Evolutionary conservation across 2,113 vertebrate genomes (phyloP).

Genomic region (Pterocles gutturalis): DNA sequence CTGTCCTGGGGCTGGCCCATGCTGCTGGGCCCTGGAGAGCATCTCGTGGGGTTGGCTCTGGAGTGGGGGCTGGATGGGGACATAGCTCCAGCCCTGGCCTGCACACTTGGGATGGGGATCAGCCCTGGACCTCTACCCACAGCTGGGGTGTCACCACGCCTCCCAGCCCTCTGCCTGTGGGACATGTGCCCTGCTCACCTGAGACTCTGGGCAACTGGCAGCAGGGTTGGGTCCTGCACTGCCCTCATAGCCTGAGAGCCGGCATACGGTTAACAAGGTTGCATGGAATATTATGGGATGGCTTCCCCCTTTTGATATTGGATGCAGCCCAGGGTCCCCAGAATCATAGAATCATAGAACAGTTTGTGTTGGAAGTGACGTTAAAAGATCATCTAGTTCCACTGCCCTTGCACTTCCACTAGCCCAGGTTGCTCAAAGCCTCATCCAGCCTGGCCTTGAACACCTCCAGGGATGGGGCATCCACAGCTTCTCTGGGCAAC

Average conservation of each 20-base stretch:
- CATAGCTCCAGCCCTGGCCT: neutral
- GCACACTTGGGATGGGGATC: rapidly evolving
- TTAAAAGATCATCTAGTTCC: too few relatives aligned
- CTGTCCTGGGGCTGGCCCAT: neutral
- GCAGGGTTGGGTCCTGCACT: rapidly evolving
- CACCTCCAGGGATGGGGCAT: too few relatives aligned
- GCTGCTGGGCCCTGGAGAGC: neutral
- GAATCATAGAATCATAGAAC: neutral
- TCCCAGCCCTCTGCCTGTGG: neutral
- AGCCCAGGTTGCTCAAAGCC: too few relatives aligned
- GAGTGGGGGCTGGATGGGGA: too few relatives aligned
- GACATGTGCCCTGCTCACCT: neutral
- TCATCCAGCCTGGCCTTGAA: too few relatives aligned
- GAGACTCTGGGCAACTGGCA: rapidly evolving
- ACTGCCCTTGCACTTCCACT: too few relatives aligned
- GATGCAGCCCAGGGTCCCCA: neutral
- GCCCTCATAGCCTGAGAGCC: neutral
- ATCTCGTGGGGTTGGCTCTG: neutral
- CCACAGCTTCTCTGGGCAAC: too few relatives aligned
- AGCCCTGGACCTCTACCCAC: rapidly evolving
- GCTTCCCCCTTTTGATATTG: neutral
- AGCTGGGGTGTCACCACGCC: neutral
- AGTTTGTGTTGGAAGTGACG: too few relatives aligned
- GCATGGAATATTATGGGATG: neutral
- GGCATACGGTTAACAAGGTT: neutral